Conservation (phyloP, 2,797 vertebrate genomes). For the Pipistrellus kuhlii region DNA sequence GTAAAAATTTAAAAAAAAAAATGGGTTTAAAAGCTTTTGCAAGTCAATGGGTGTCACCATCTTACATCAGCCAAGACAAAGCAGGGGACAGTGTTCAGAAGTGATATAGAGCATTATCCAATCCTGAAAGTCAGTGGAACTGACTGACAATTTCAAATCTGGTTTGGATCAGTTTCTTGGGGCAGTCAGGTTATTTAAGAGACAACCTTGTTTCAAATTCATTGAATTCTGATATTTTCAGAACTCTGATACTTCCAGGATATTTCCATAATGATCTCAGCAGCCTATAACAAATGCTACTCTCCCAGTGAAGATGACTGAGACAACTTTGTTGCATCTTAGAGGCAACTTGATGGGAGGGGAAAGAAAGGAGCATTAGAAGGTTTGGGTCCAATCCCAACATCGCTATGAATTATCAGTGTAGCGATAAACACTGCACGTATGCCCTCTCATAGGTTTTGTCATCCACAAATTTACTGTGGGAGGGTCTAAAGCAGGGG, state of each 20-base stretch:
- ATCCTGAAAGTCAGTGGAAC: constrained; percentile 56
- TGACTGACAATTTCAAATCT: constrained; percentile 53
- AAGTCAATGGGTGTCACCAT: constrained; percentile 54
- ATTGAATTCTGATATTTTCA: constrained; percentile 54
- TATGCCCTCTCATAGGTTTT: not conserved
- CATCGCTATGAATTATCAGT: not conserved
- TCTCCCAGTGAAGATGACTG: not conserved
- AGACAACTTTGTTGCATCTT: not conserved
- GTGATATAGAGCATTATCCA: not conserved
- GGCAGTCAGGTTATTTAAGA: constrained; percentile 39
- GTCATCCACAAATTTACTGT: constrained; percentile 52
- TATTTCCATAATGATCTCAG: not conserved
- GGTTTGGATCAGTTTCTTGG: not conserved
- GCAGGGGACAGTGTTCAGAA: not conserved
- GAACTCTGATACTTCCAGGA: constrained; percentile 9
- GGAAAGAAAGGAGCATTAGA: not conserved
- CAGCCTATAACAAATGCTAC: not conserved
- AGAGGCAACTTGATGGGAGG: not conserved
- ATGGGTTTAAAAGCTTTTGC: constrained; percentile 44
- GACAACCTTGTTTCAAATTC: not conserved
- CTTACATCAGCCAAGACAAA: constrained; percentile 22
- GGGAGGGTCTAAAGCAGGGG: not conserved
- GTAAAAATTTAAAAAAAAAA: constrained; percentile 57
- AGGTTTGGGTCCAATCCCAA: not conserved
- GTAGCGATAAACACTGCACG: not conserved